Evolutionary conservation across 1,140 invertebrate genomes (phyloP), one percentile per base, ranked within the genome.

Genomic region (Lasioglossum albipes): DNA sequence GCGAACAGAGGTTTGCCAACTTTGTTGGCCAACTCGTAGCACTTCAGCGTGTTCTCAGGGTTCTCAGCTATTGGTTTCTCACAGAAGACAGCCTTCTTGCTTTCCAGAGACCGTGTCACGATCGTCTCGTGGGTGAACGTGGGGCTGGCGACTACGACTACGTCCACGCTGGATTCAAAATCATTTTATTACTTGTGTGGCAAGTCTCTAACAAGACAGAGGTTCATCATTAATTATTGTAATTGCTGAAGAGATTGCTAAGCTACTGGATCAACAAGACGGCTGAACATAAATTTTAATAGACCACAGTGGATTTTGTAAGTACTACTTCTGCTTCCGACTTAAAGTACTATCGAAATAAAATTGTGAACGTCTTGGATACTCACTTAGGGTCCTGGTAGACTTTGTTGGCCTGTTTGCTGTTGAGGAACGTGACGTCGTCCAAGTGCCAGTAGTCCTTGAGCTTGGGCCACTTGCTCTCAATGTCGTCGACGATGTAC

Each of bases 31-130:
- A 94, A 86, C 18, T 95, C 92, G 83, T 96, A 96, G 82, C 95
- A 96, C 49, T 94, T 94, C 57, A 90, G 91, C 0, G 94, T 95
- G 3, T 94, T 92, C 49, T 93, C 90, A 1, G 93, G 89, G 72
- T 94, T 91, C 67, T 95, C 93, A 18, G 95, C 95, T 31, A 97
- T 94, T 0, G 96, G 96, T 87, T 97, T 97, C 87, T 97, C 96
- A 87, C 95, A 96, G 85, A 96, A 95, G 0, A 96, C 95, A 16
- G 95, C 94, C 84, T 95, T 95, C 82, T 95, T 95, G 59, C 94
- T 92, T 16, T 93, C 85, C n/a, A 96, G 88, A 1, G 95, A 93
- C 75, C 93, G 94, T 0, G 92, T 92, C 1, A 96, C 94, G 18
- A 96, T 94, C 1, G 92, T 85, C 85, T 96, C 94, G 87, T 96